Evolutionary conservation across 1,140 invertebrate genomes (phyloP).

Genomic region (Cotesia vestalis): DNA sequence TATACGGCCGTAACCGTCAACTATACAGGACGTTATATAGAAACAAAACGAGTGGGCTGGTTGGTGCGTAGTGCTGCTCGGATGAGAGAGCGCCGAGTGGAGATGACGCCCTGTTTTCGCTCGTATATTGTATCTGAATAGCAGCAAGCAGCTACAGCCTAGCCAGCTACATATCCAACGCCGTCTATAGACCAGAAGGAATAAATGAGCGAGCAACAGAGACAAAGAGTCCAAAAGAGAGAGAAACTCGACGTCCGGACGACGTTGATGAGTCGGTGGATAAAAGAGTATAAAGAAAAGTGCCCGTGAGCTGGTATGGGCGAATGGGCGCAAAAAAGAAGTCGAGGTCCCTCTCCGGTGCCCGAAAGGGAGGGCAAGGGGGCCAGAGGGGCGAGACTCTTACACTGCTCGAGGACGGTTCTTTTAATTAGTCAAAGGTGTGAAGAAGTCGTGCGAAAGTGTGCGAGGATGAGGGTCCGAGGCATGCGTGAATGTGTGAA

Average conservation of each 20-base stretch:
- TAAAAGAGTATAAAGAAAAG: constrained; percentile 34
- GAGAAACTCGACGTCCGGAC: background rate
- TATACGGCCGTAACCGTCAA: constrained; percentile 20
- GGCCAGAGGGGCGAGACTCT: too few species aligned
- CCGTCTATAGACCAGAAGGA: background rate
- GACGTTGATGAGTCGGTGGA: constrained; percentile 30
- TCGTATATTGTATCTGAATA: constrained; percentile 8
- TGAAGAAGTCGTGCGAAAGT: constrained; percentile 55
- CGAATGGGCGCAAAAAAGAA: constrained; percentile 36
- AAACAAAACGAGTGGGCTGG: constrained; percentile 9
- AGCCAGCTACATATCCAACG: background rate
- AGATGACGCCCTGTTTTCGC: constrained; percentile 25
- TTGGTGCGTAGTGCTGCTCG: background rate
- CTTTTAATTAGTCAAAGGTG: constrained; percentile 61
- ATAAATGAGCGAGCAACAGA: background rate
- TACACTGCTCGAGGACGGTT: constrained; percentile 42
- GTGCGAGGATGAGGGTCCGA: constrained; percentile 35
- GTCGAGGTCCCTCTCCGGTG: constrained; percentile 6
- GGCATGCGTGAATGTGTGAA: constrained; percentile 42
- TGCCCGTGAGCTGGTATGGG: background rate
- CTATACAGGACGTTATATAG: constrained; percentile 7
- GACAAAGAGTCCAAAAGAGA: background rate
- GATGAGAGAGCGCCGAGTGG: too few species aligned
- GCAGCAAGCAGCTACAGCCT: background rate
- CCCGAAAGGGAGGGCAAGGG: too few species aligned